Evolutionary conservation across 1,140 invertebrate genomes (phyloP), one percentile per base, ranked within the genome.

Genomic region (Trichonephila clavipes): DNA sequence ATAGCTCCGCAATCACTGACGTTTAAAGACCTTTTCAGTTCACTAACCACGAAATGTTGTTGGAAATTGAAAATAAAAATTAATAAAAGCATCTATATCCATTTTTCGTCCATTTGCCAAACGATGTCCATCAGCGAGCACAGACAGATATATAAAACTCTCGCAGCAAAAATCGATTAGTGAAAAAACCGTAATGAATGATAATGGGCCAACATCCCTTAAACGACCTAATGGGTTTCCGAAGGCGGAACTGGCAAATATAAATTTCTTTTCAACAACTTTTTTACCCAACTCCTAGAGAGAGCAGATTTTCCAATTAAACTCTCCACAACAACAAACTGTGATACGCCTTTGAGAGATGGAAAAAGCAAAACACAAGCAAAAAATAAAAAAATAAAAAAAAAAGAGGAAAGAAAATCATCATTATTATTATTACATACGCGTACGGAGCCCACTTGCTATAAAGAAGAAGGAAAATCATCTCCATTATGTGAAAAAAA

Each of bases 391-490:
- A 12, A 12, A 0, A 8, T 6, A 2, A 51, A 12, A 14, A 21
- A 10, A 82, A 12, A 28, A 82, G 2, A 16, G 21, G 34, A 24
- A 44, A 44, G 10, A 58, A 21, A 51, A 86, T 24, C 44, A 28
- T n/a, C n/a, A 51, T 61, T 24, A 62, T 87, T 87, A 87, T 87
- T 87, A 87, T 87, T 61, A 14, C 85, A n/a, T 24, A 19, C 85
- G 85, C 59, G 51, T 34, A 14, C n/a, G 58, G 24, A 40, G 24
- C 28, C 59, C 59, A 62, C 85, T 87, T 87, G 40, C 34, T 40
- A 40, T 59, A 14, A 87, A 24, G 59, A 64, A 64, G 19, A 18
- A 40, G 12, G 19, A 40, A 58, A 51, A 85, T 51, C 82, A 24
- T 59, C 44, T 58, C 44, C 44, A 58, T 21, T n/a, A n/a, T 85